Base-by-base conservation (phyloP, 2,113 vertebrate genomes). In the Cyanoramphus novaezelandiae region DNA sequence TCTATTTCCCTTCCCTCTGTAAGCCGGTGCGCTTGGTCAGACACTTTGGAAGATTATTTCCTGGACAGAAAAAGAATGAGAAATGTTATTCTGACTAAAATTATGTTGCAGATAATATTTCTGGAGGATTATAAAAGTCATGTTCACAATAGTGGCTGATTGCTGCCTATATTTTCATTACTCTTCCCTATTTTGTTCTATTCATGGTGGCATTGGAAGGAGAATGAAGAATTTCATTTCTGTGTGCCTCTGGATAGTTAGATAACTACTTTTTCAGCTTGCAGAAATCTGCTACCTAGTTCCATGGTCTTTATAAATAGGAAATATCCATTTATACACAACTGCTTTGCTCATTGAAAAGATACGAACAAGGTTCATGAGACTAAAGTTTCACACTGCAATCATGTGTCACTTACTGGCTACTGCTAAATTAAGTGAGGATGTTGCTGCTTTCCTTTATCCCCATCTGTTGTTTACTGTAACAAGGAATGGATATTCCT, bases 91-190 rank as follows among this genome's bases (percentile, higher is more conserved):
- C 70, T 83, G 68, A 43, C 63, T 89, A 95, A 88, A 96, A 89
- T 92, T 91, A 68, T 62, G 33, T 46, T 83, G 82, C 53, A 59
- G 46, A 88, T 87, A 94, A 62, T 79, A 93, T 96, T 97, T 96
- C 86, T 89, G 71, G 77, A 86, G 16, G 82, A 74, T 91, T 91
- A 92, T 93, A 91, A 87, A 91, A 91, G 62, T 93, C 68, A 15
- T 74, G 29, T 43, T 95, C 91, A 96, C 92, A 97, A 95, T 92
- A 95, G 91, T 3, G 29, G 52, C 83, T 96, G 96, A 96, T 97
- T 97, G 59, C 86, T 96, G 88, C 53, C 65, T 82, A 46, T 86
- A 87, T 96, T 93, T 92, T 90, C 81, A 86, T 91, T 93, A 81
- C 85, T 85, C 28, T 95, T 92, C 53, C 41, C 62, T 92, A 65